Evolutionary conservation across 2,888 invertebrate species (phyloP), one percentile per base, ranked within the genome.

Genomic region (Harmothoe impar): DNA sequence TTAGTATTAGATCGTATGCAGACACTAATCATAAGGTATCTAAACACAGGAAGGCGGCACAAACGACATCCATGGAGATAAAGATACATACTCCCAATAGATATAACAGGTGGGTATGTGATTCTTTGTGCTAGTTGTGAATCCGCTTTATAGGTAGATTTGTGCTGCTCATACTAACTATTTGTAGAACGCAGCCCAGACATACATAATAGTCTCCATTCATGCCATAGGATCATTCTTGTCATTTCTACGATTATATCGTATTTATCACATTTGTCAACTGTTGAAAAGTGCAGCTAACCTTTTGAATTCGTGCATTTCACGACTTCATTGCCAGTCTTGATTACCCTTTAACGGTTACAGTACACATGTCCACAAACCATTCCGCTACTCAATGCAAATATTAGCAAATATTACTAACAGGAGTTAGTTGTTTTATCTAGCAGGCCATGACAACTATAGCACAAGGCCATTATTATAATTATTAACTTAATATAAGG

Each of bases 261-360:
- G 43, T 81, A 35, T 81, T 43, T 81, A 81, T 81, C 81, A 81
- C 81, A 81, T 81, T 81, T 81, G 35, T 35, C 81, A 17, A 81
- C 81, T 43, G 43, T 33, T 81, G 23, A 35, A 35, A 62, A 29
- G 72, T 72, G 72, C 72, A 29, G 20, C 29, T 72, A 29, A 72
- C 15, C 23, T 20, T 68, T 68, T n/a, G 17, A 17, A 52, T 52
- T 62, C 62, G 12, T 62, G 20, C n/a, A 62, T 15, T 72, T 72
- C 72, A 29, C 17, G 15, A n/a, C 29, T 15, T 72, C 72, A 72
- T 72, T 72, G n/a, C 29, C 29, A 72, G 72, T 72, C 15, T 72
- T 72, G 15, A n/a, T 3, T 43, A 29, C 17, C 72, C 72, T 7
- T 72, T 72, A 29, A 72, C 25, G 25, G 72, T 29, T 72, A 7